Evolutionary conservation across 1,140 invertebrate genomes (phyloP).

Genomic region (Bemisia tabaci): DNA sequence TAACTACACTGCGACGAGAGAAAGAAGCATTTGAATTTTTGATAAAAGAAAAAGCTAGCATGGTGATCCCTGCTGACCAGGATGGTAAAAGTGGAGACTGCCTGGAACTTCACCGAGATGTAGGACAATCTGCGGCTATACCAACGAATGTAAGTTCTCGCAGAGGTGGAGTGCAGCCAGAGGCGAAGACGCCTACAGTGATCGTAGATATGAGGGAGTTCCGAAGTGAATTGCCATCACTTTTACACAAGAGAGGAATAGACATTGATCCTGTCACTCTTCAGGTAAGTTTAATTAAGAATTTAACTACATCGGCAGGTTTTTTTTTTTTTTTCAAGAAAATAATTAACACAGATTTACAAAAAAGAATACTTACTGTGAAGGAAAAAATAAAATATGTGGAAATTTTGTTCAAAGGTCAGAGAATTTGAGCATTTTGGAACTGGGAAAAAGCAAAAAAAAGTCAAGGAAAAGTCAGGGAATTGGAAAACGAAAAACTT

Average conservation of each 20-base stretch:
- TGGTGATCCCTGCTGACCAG: slow-evolving; percentile 84
- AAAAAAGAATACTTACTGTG: no score
- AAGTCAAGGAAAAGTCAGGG: no score
- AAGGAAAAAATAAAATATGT: no score
- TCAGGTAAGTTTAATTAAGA: slow-evolving; percentile 44
- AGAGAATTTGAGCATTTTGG: no score
- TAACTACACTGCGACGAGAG: slow-evolving; percentile 76
- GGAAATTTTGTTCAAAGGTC: no score
- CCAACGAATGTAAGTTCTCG: slow-evolving; percentile 39
- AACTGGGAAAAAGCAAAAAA: no score
- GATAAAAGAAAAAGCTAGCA: slow-evolving; percentile 78
- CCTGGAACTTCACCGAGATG: slow-evolving; percentile 40
- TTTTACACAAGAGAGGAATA: slow-evolving; percentile 85
- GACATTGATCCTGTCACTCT: slow-evolving; percentile 87
- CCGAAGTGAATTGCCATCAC: slow-evolving; percentile 83
- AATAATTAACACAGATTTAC: no score
- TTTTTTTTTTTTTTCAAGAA: slow-evolving; percentile 1
- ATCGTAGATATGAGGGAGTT: slow-evolving; percentile 99
- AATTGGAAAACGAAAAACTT: no score
- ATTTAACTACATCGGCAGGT: background rate
- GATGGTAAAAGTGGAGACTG: slow-evolving; percentile 69
- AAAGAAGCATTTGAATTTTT: slow-evolving; percentile 89
- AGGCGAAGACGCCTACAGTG: slow-evolving; percentile 40
- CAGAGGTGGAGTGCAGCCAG: slow-evolving; percentile 40
- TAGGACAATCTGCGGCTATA: slow-evolving; percentile 25